Evolutionary conservation across 2,888 invertebrate species (phyloP).

Genomic region (Platypus cylindrus): DNA sequence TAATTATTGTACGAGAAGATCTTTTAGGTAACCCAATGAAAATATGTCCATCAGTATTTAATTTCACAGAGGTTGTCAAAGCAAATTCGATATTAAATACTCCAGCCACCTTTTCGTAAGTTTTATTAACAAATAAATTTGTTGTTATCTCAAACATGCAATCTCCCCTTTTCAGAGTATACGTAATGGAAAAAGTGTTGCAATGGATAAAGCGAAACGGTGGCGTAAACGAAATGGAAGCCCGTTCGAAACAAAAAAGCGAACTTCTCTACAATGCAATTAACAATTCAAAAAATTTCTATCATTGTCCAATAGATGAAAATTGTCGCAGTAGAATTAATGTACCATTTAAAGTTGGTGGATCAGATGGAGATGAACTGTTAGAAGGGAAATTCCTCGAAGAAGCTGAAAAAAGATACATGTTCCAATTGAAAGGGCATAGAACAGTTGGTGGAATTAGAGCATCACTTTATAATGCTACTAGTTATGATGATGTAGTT

Average conservation of each 20-base stretch:
- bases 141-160: no score
- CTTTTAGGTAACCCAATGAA: conserved; percentile 65
- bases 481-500: conserved; percentile 67
- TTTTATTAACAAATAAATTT: conserved; percentile 18
- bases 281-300: conserved; percentile 76
- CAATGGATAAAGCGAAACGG: conserved; percentile 83
- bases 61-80: conserved; percentile 71
- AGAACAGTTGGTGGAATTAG: conserved; percentile 91
- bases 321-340: conserved; percentile 79
- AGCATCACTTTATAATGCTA: conserved; percentile 91
- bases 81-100: conserved; percentile 91
- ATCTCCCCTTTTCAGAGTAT: conserved; percentile 54
- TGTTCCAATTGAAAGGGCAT: conserved; percentile 90
- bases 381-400: conserved; percentile 79
- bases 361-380: conserved; percentile 54
- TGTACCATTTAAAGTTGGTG: conserved; percentile 74
- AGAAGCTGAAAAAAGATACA: conserved; percentile 60
- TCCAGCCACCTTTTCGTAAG: conserved; percentile 91
- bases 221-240: conserved; percentile 72
- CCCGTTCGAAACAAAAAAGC: conserved; percentile 55
- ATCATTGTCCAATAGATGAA: conserved; percentile 58
- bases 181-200: conserved; percentile 82
- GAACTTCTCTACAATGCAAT: conserved; percentile 68
- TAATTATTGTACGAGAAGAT: conserved; percentile 88
- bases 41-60: conserved; percentile 71